A percentile compares a stretch with the other conserved stretches of the same genome.
These are phyloP conservation scores for Psylliodes chrysocephalus DNA, from an alignment of 2,888 invertebrate species.

Conservation along the genomic window DNA sequence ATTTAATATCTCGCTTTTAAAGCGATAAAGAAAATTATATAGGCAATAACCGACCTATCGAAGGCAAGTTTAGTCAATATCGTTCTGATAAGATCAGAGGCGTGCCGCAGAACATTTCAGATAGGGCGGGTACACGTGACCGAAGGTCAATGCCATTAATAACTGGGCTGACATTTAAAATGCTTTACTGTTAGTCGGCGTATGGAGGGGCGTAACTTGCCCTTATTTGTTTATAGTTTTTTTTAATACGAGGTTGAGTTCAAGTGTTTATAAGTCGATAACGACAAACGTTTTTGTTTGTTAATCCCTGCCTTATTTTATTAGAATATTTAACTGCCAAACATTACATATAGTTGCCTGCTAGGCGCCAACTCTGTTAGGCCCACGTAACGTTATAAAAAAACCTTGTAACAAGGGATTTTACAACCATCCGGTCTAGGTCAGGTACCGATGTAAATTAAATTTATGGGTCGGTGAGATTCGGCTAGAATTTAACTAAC, in stretches of 20 bases:
- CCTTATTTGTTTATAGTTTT: conserved; percentile 6
- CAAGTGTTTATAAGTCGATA: no score
- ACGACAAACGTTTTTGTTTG: no score
- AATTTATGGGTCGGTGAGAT: no score
- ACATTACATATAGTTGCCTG: no score
- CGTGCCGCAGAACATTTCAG: conserved; percentile 20
- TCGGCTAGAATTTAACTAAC: no score
- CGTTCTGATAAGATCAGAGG: conserved; percentile 18
- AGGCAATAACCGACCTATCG: conserved; percentile 15
- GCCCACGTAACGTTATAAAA: no score
- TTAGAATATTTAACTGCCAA: no score
- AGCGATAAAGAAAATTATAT: conserved; percentile 25
- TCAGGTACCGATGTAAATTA: no score
- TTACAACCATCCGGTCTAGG: no score
- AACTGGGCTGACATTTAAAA: conserved; percentile 2
- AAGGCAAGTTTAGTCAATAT: conserved; percentile 23
- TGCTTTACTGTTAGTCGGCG: conserved; percentile 1
- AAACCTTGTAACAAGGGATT: no score
- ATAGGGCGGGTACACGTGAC: conserved; percentile 8
- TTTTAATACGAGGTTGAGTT: neutral
- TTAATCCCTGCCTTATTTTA: no score
- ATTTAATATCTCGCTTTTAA: conserved; percentile 19
- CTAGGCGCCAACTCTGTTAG: no score
- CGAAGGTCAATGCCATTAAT: conserved; percentile 28
- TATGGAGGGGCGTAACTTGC: neutral